Conservation (phyloP, 2,113 vertebrate species). For the Nannospalax galili region DNA sequence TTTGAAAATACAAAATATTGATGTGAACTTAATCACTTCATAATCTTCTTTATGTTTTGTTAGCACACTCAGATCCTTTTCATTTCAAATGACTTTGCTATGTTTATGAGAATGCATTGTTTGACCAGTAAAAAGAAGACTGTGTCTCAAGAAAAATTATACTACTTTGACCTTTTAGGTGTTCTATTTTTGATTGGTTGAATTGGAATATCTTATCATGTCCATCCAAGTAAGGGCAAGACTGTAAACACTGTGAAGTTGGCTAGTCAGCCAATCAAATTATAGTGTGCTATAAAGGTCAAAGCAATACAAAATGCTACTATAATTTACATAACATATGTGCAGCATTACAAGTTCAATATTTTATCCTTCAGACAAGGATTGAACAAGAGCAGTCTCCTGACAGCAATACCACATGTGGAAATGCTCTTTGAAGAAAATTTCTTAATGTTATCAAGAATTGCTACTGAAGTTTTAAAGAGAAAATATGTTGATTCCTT, state of each 20-base stretch:
- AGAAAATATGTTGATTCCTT: background rate
- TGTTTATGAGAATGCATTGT: conserved; percentile 49
- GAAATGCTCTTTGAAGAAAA: background rate
- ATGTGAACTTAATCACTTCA: conserved; percentile 9
- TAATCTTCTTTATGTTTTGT: background rate
- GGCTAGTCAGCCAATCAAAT: conserved; percentile 74
- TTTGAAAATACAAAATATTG: conserved; percentile 24
- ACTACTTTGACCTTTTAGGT: conserved; percentile 65
- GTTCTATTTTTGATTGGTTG: conserved; percentile 59
- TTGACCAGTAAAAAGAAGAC: conserved; percentile 16
- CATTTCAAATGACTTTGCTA: conserved; percentile 32
- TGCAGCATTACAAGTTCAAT: conserved; percentile 71
- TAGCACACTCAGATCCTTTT: background rate
- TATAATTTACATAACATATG: conserved; percentile 77
- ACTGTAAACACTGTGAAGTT: conserved; percentile 64
- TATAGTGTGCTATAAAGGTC: conserved; percentile 80
- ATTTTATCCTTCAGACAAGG: conserved; percentile 75
- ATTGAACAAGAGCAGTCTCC: conserved; percentile 63
- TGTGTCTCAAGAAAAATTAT: conserved; percentile 61
- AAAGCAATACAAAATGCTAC: conserved; percentile 68
- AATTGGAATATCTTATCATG: conserved; percentile 54
- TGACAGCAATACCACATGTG: conserved; percentile 28
- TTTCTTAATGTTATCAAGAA: background rate
- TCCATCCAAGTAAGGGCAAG: conserved; percentile 64
- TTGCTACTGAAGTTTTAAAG: background rate